Percentiles rank a stretch among this genome's conserved stretches.
Conservation (phyloP, 2,797 vertebrate genomes). For the Lithobates pipiens region DNA sequence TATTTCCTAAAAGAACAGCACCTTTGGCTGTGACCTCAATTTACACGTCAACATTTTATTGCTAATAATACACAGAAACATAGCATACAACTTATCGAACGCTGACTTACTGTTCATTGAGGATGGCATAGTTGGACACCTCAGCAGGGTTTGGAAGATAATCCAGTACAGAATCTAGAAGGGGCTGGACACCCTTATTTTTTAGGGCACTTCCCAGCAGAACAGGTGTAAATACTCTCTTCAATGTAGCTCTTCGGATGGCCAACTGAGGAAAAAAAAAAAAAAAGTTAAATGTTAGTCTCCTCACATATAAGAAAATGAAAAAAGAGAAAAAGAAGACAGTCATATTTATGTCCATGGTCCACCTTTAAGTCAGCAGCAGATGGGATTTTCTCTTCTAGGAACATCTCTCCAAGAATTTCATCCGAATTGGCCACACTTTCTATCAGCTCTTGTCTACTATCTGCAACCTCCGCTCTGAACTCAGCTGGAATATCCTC, state of each 20-base stretch:
- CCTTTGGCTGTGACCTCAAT: too few species aligned
- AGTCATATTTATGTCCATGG: too few species aligned
- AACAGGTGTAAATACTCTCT: constrained; percentile 88
- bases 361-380: constrained; percentile 80
- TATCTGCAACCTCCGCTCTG: constrained; percentile 80
- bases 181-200: constrained; percentile 95
- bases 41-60: too few species aligned
- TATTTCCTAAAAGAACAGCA: too few species aligned
- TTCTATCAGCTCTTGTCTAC: constrained; percentile 91
- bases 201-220: constrained; percentile 93
- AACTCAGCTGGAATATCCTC: constrained; percentile 88
- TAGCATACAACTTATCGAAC: background rate
- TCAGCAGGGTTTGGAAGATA: constrained; percentile 85
- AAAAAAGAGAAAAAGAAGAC: too few species aligned
- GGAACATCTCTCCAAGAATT: constrained; percentile 89
- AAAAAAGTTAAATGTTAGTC: too few species aligned
- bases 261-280: constrained; percentile 74
- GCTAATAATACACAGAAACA: background rate
- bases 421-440: constrained; percentile 92
- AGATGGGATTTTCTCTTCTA: constrained; percentile 90
- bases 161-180: constrained; percentile 87
- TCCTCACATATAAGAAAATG: too few species aligned
- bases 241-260: constrained; percentile 88
- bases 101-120: constrained; percentile 73
- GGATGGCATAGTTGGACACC: constrained; percentile 89